Evolutionary conservation across 1,140 invertebrate species (phyloP).

Genomic region (Dryas iulia): DNA sequence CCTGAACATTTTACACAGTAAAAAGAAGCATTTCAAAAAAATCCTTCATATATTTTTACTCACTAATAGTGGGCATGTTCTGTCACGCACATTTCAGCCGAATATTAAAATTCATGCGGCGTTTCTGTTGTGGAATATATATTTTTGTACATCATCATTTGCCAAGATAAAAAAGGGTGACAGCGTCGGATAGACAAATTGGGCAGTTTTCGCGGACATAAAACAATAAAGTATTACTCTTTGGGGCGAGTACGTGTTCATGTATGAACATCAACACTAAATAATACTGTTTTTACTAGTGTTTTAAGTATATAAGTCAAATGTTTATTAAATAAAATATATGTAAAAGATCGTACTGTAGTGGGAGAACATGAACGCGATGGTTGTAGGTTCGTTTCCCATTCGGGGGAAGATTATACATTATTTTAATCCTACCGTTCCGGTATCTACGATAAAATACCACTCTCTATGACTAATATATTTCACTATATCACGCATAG

Average conservation of each 20-base stretch:
- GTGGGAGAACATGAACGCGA: too few species aligned
- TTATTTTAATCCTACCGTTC: too few species aligned
- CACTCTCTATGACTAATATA: too few species aligned
- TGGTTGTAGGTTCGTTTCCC: too few species aligned
- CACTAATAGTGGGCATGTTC: background rate
- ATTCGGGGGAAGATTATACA: too few species aligned
- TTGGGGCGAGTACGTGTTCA: background rate
- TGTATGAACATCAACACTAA: background rate
- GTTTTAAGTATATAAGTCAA: background rate
- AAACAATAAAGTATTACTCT: slow-evolving; percentile 45
- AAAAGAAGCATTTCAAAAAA: too few species aligned
- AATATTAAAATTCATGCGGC: slow-evolving; percentile 6
- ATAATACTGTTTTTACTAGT: background rate
- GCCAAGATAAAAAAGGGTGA: slow-evolving; percentile 44
- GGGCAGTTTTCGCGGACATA: slow-evolving; percentile 37
- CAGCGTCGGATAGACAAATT: slow-evolving; percentile 43
- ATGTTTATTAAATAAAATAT: too few species aligned
- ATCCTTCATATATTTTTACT: background rate
- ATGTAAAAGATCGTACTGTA: too few species aligned
- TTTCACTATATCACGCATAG: too few species aligned
- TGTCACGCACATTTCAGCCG: background rate
- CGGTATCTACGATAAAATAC: too few species aligned
- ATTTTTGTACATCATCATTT: slow-evolving; percentile 29
- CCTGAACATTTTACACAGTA: too few species aligned
- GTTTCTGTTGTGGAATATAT: background rate